Evolutionary conservation across 2,888 invertebrate species (phyloP), one percentile per base, ranked within the genome.

Genomic region (Parasteatoda lunata): DNA sequence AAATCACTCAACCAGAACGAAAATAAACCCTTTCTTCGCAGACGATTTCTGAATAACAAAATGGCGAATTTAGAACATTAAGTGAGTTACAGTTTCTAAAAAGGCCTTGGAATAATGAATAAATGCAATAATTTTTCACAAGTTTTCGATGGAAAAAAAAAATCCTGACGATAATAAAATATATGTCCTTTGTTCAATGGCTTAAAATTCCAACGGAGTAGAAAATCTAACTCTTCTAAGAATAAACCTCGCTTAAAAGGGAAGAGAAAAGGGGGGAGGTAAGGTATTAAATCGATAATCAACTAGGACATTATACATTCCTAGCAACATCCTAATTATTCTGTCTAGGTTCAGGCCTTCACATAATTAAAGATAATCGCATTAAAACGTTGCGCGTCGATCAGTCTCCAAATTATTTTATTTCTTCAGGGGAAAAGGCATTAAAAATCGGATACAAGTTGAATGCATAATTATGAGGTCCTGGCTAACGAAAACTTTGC

Each of bases 301-400:
- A 84, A 84, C 65, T 49, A 65, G 65, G 54, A 77, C 83, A 77
- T 84, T 84, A 84, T 84, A 77, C 72, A 84, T 84, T 70, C 73
- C 72, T n/a, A 51, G 73, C 80, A 54, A 73, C 80, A 72, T 76
- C 65, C 77, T 84, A 84, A 84, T 84, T 77, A 84, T 84, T 77
- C 83, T 71, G 77, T 84, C 77, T 77, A 76, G 70, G 75, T 83
- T 71, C 77, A 76, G 66, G 83, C 77, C 82, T 59, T 84, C 83
- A 71, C 83, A 84, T 84, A 84, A 84, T 84, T 84, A 84, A 84
- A 84, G 83, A 84, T 84, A 84, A 84, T 77, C 83, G 83, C 45
- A 84, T 84, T 84, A 84, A 84, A 84, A 70, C 71, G 51, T 15
- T 71, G 48, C 65, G 77, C 83, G 83, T 84, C 83, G 77, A 84